Base-by-base conservation (phyloP, 2,888 invertebrate genomes). In the Rutpela maculata region DNA sequence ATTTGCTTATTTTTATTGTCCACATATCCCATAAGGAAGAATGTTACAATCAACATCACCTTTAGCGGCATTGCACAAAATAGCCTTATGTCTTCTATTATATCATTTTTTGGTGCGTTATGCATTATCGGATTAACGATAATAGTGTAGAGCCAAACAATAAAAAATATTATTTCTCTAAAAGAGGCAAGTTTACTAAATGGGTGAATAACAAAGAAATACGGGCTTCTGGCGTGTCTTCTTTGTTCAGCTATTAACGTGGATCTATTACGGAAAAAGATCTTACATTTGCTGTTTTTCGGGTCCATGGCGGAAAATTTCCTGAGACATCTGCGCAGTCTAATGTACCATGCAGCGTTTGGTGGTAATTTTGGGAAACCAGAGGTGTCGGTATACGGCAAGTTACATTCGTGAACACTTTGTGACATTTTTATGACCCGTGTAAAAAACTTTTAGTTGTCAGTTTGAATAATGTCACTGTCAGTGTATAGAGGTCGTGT, bases 21-120 rank as follows among this genome's bases (percentile, higher is more conserved):
- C 17, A 74, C 70, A 59, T 80, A 83, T 7, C 84, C 84, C 4
- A 80, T 10, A 35, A 79, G 70, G 38, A 84, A 84, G 70, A 50
- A 82, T 4, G 55, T 15, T 43, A 43, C 1, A 1, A 43, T 43
- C 43, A 43, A 43, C 15, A 43, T 12, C 12, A 43, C 11, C 43
- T 43, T 43, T 9, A 43, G 12, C 15, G 43, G 43, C 15, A 10
- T 43, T 43, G 7, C 7, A 15, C 11, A 43, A 43, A 15, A 43
- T 12, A 12, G 1, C 3, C 43, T 15, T 15, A 43, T 3, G 7
- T 43, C 12, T 9, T 15, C 43, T 15, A 43, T 1, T 11, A 7
- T 19, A 19, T 7, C 19, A 19, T 60, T 12, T 12, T 26, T 19
- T 12, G 3, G 1, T 19, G 22, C 15, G 11, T 12, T 26, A 12